Evolutionary conservation across 2,797 vertebrate genomes (phyloP), one percentile per base, ranked within the genome.

Genomic region (Malurus splendens): DNA sequence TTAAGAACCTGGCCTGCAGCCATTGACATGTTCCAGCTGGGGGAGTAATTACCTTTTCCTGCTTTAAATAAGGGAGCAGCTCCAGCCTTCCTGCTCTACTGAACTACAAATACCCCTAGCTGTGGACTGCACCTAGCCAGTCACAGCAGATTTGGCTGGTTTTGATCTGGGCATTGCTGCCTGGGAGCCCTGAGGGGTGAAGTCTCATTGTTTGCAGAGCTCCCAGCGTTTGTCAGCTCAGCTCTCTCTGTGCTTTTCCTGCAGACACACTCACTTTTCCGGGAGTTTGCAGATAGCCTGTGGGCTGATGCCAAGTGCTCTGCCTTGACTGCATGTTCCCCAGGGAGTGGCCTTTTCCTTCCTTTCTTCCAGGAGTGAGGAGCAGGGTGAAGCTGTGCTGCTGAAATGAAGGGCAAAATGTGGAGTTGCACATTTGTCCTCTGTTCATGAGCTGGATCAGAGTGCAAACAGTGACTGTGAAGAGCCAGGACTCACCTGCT

Each of bases 1-100:
- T 62, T 20, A 33, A 39, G 62, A 59, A 33, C 36, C 72, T 81
- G 84, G 72, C 76, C 66, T 52, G 47, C 57, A 70, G 90, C 87
- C 85, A 51, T 4, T 6, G 41, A 5, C 33, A 47, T 25, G 2
- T 50, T 44, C 23, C 45, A 48, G 61, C 59, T 7, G 20, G 65
- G 32, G 71, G 12, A 30, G 18, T 30, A 64, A 41, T 84, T 61
- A 20, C 56, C 71, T 72, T 68, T 65, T 70, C 55, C 62, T 62
- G 48, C 38, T 45, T 78, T 45, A 5, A 60, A 8, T 7, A 14
- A 56, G 47, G 62, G 24, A 68, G 50, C 59, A 64, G 12, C 80
- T 81, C 19, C 9, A 15, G 77, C 20, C 57, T 44, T n/a, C 1
- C 71, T 52, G 78, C 70, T 79, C 65, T 3, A 22, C n/a, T 32